Conservation (phyloP, 2,797 vertebrate genomes). For the Pyrocephalus nanus region DNA sequence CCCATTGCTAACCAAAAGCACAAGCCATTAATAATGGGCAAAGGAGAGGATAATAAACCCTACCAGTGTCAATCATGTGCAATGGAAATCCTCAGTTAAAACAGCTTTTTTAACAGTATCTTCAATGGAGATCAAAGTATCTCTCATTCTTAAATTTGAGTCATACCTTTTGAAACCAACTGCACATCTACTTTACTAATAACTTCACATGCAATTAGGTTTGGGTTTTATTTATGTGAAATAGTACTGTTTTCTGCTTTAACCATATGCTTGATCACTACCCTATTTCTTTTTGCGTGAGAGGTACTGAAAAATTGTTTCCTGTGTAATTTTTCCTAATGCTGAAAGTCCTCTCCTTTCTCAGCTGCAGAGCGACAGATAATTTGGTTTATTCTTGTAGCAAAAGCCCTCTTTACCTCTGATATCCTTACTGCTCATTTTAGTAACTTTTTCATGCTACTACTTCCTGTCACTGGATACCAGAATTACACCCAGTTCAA, state of each 20-base stretch:
- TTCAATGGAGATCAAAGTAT: not conserved
- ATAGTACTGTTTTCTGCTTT: not conserved
- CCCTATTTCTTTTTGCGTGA: not conserved
- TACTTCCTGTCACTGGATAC: not conserved
- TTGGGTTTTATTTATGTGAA: not conserved
- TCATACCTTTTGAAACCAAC: not conserved
- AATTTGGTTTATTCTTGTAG: not conserved
- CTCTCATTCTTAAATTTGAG: not conserved
- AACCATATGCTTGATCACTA: not conserved
- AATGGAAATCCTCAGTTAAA: not conserved
- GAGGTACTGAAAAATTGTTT: not conserved
- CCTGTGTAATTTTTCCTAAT: not conserved
- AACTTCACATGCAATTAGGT: not conserved
- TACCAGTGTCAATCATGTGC: accelerated
- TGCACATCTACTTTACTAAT: not conserved
- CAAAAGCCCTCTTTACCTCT: not conserved
- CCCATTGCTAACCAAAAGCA: not conserved
- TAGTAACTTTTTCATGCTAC: not conserved
- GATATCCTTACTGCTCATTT: not conserved
- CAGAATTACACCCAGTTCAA: not conserved
- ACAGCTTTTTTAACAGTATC: not conserved
- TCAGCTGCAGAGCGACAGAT: not conserved
- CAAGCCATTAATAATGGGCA: not conserved
- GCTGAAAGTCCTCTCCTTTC: not conserved
- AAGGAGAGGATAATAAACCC: not conserved